phyloP scores from a whole-genome alignment of 2,888 invertebrate genomes.

The Caenorhabditis sp. region DNA sequence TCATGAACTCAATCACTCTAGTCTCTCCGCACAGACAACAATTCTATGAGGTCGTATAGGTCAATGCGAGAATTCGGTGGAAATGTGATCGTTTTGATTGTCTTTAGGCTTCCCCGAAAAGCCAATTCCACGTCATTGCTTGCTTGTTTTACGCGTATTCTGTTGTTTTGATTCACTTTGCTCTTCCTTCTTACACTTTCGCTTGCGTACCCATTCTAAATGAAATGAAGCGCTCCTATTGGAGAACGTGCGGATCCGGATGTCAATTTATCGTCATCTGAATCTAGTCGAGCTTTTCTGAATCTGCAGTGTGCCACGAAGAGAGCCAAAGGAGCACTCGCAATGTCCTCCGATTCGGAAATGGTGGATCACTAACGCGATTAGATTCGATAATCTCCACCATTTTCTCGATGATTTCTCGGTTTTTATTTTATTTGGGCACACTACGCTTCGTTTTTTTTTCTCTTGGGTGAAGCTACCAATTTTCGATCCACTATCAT shows the following conservation, averaged over 20 bases:
- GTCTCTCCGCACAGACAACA: constrained; percentile 1
- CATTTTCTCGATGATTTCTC: constrained; percentile 35
- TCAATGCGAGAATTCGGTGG: constrained; percentile 5
- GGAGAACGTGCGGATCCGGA: constrained; percentile 26
- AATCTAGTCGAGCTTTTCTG: constrained; percentile 16
- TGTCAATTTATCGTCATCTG: constrained; percentile 25
- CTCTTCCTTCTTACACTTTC: not conserved
- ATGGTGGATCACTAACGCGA: constrained; percentile 54
- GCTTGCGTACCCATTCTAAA: constrained; percentile 13
- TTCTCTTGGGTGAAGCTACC: not conserved
- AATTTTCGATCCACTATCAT: constrained; percentile 36
- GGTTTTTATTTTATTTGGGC: constrained; percentile 22
- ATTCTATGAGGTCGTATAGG: constrained; percentile 1
- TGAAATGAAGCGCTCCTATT: constrained; percentile 9
- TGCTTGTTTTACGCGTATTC: constrained; percentile 27
- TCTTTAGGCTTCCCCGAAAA: constrained; percentile 1
- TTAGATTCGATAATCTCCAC: constrained; percentile 46
- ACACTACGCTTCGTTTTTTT: constrained; percentile 2
- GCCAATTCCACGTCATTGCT: constrained; percentile 38
- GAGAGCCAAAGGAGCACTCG: constrained; percentile 27
- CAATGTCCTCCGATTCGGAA: constrained; percentile 51
- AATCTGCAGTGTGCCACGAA: constrained; percentile 19
- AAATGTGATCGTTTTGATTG: constrained; percentile 32
- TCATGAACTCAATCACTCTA: constrained; percentile 44
- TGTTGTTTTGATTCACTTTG: constrained; percentile 42